A percentile compares a stretch with the other conserved stretches of the same genome.
phyloP scores from a whole-genome alignment of 1,140 invertebrate species.

The Bombus pascuorum region DNA sequence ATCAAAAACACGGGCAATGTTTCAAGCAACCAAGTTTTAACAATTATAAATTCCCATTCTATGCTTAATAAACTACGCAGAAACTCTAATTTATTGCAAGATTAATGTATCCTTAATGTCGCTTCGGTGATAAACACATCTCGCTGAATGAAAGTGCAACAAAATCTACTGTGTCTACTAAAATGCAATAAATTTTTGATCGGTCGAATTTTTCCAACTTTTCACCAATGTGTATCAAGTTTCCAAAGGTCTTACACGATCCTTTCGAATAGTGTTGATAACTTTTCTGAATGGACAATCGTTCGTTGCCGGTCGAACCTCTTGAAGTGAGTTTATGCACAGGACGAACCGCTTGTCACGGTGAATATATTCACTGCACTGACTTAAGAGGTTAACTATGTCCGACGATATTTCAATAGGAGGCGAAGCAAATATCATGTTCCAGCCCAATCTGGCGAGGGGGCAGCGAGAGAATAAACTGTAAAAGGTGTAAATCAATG shows the following conservation, averaged over 20 bases:
- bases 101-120: too few relatives aligned
- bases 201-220: background rate
- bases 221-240: background rate
- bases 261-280: background rate
- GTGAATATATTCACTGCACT: slow-evolving; percentile 49
- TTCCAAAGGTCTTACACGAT: background rate
- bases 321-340: slow-evolving; percentile 31
- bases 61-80: too few relatives aligned
- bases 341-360: slow-evolving; percentile 42
- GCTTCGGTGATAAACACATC: too few relatives aligned
- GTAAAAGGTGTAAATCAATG: slow-evolving; percentile 51
- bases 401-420: slow-evolving; percentile 50
- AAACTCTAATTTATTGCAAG: too few relatives aligned
- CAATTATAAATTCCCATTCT: background rate
- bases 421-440: slow-evolving; percentile 54
- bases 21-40: background rate
- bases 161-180: too few relatives aligned
- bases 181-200: background rate
- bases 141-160: too few relatives aligned
- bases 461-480: slow-evolving; percentile 38
- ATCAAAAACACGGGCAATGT: background rate
- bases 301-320: background rate
- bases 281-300: slow-evolving; percentile 17
- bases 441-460: slow-evolving; percentile 38
- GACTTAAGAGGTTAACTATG: slow-evolving; percentile 53